Conservation (phyloP, 2,797 vertebrate genomes). For the Neomorphus geoffroyi region DNA sequence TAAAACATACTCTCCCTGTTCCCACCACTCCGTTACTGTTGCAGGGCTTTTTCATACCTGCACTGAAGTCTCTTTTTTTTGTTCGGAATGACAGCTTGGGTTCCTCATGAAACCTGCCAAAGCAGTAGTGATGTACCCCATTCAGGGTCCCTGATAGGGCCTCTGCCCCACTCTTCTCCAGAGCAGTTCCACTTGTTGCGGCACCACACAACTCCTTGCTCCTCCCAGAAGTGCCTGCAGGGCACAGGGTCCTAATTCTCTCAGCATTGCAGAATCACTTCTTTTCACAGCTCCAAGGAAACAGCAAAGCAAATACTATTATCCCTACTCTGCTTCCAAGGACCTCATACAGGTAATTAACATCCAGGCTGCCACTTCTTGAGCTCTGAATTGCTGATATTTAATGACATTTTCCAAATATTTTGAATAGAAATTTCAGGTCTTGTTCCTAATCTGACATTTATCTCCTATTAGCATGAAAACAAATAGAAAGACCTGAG, state of each 20-base stretch:
- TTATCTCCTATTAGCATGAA: conserved; percentile 65
- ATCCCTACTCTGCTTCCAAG: background rate
- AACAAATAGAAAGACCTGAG: conserved; percentile 46
- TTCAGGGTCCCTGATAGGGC: background rate
- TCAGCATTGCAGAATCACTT: background rate
- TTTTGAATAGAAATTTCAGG: conserved; percentile 66
- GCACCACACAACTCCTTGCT: background rate
- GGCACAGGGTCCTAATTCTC: background rate
- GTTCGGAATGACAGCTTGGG: background rate
- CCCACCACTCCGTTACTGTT: background rate
- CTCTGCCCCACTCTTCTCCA: background rate
- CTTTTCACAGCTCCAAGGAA: background rate
- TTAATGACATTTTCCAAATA: conserved; percentile 63
- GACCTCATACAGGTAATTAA: conserved; percentile 17
- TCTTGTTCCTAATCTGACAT: conserved; percentile 63
- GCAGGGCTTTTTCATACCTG: background rate
- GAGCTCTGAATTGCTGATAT: conserved; percentile 29
- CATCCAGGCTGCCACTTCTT: background rate
- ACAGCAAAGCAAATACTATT: background rate
- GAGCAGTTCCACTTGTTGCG: background rate
- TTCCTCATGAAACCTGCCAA: background rate
- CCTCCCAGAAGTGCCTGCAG: background rate
- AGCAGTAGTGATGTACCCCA: accelerated
- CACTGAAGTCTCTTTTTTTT: background rate
- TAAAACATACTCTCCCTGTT: background rate